phyloP scores from a whole-genome alignment of 2,797 vertebrate genomes.

The Natrix natrix region DNA sequence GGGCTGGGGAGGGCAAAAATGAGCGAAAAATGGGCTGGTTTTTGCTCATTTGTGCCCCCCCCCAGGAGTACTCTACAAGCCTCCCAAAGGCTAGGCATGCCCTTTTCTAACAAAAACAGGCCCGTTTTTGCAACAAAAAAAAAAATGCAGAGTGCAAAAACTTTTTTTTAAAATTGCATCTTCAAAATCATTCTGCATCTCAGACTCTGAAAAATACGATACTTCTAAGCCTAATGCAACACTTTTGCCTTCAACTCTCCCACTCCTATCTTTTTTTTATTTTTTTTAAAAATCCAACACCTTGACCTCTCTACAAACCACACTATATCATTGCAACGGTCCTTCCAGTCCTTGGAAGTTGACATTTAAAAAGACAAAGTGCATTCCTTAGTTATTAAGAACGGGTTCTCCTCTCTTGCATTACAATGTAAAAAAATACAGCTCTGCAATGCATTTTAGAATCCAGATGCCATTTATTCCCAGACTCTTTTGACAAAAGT shows the following conservation, averaged over 20 bases:
- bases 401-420: neutral
- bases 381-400: neutral
- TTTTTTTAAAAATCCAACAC: neutral
- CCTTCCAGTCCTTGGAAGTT: neutral
- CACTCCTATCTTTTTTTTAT: neutral
- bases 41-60: no score
- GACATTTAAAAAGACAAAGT: neutral
- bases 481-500: neutral
- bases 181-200: no score
- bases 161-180: no score
- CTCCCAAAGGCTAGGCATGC: no score
- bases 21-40: no score
- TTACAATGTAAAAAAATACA: neutral
- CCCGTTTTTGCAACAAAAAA: no score
- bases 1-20: no score
- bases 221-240: neutral
- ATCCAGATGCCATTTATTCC: neutral
- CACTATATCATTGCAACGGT: neutral
- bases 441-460: neutral
- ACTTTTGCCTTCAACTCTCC: neutral
- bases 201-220: neutral
- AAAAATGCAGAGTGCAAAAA: no score
- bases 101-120: no score
- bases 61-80: no score
- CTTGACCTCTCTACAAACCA: neutral